Conservation (phyloP, 1,140 invertebrate genomes). For the Aphis gossypii region DNA sequence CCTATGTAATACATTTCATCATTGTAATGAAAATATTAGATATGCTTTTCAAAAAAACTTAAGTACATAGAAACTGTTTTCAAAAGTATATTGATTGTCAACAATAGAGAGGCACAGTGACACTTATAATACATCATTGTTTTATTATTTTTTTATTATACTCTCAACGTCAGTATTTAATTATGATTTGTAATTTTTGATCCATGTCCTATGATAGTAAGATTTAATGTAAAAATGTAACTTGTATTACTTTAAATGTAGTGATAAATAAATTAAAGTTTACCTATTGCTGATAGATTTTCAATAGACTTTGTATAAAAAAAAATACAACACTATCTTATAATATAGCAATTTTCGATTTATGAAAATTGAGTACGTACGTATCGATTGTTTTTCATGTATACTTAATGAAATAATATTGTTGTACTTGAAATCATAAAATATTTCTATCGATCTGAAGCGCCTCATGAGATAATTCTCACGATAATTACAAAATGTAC, state of each 20-base stretch:
- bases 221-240: neutral
- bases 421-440: neutral
- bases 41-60: neutral
- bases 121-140: conserved; percentile 5
- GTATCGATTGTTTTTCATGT: neutral
- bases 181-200: neutral
- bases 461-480: neutral
- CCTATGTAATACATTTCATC: neutral
- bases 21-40: neutral
- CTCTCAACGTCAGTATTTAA: conserved; percentile 37
- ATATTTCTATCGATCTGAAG: neutral
- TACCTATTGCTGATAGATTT: neutral
- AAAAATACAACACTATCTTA: neutral
- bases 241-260: conserved; percentile 4
- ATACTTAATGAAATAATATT: conserved; percentile 1
- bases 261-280: conserved; percentile 1
- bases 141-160: conserved; percentile 33
- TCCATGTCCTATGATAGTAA: neutral
- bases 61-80: neutral
- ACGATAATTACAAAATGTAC: neutral
- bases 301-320: neutral
- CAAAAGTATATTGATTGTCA: neutral
- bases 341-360: neutral
- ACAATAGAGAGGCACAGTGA: neutral
- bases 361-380: neutral